Conservation (phyloP, 2,113 vertebrate species). For the Lampris incognitus region DNA sequence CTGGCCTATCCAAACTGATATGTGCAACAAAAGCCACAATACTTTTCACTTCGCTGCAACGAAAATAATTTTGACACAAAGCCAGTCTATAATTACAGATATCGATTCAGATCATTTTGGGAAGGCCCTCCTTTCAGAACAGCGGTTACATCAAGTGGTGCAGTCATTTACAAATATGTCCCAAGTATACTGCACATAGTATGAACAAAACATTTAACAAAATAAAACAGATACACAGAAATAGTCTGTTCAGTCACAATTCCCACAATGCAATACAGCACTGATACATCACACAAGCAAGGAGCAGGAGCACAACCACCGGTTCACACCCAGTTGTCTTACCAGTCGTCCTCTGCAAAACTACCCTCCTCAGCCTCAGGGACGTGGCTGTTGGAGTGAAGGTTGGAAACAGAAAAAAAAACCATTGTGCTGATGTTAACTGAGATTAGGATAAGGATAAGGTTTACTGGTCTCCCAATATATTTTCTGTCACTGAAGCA, state of each 20-base stretch:
- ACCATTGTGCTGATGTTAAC: constrained; percentile 66
- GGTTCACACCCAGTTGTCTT: constrained; percentile 79
- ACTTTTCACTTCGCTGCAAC: not conserved
- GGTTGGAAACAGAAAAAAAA: constrained; percentile 59
- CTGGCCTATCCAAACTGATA: not conserved
- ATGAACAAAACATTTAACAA: constrained; percentile 12
- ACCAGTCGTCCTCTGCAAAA: constrained; percentile 93
- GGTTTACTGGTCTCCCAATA: too few species aligned
- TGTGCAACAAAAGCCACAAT: not conserved
- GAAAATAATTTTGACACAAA: not conserved
- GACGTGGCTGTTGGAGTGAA: constrained; percentile 88
- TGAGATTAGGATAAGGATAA: not conserved
- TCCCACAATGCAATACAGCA: constrained; percentile 76
- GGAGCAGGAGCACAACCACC: constrained; percentile 48
- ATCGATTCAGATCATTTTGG: constrained; percentile 2
- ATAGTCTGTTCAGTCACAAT: constrained; percentile 51
- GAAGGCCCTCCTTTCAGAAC: constrained; percentile 5
- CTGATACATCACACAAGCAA: constrained; percentile 75
- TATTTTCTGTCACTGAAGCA: too few species aligned
- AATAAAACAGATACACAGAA: constrained; percentile 44
- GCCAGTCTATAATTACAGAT: not conserved
- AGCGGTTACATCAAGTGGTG: constrained; percentile 33
- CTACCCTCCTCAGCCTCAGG: constrained; percentile 94
- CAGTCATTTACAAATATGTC: constrained; percentile 52
- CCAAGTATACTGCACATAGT: constrained; percentile 42